Evolutionary conservation across 53 echinoderm and acorn worm species (phyloP).

Genomic region (Arbacia lixula): DNA sequence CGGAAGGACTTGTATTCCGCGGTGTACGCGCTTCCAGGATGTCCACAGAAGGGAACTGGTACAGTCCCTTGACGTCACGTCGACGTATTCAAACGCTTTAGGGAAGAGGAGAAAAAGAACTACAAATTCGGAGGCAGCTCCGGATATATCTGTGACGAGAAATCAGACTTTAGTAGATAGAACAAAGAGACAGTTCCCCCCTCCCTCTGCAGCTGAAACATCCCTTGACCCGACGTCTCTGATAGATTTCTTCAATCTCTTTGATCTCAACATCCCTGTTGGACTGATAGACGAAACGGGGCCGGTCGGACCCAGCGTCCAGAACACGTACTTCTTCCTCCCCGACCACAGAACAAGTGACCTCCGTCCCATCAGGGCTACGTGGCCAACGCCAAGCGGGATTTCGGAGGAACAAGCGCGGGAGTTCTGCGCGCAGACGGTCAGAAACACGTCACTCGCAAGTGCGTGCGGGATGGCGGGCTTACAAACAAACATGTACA

Average conservation of each 20-base stretch:
- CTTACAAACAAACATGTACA: conserved; percentile 77
- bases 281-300: not conserved
- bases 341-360: conserved; percentile 77
- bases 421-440: conserved; percentile 72
- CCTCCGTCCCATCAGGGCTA: conserved; percentile 59
- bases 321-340: conserved; percentile 73
- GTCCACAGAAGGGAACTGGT: conserved; percentile 73
- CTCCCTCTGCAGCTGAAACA: not conserved
- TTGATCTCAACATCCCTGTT: conserved; percentile 58
- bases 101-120: conserved; percentile 27
- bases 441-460: conserved; percentile 76
- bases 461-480: conserved; percentile 65
- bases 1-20: conserved; percentile 53
- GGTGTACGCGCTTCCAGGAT: conserved; percentile 79
- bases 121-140: not conserved
- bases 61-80: conserved; percentile 75
- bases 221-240: conserved; percentile 33
- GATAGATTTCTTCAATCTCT: conserved; percentile 56
- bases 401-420: conserved; percentile 82
- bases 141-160: not conserved
- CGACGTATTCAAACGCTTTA: conserved; percentile 59
- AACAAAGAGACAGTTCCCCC: not conserved
- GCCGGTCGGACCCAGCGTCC: conserved; percentile 9
- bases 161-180: not conserved
- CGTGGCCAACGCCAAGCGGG: conserved; percentile 90